Conservation (phyloP, 1,140 invertebrate species). For the Ericerus pela region DNA sequence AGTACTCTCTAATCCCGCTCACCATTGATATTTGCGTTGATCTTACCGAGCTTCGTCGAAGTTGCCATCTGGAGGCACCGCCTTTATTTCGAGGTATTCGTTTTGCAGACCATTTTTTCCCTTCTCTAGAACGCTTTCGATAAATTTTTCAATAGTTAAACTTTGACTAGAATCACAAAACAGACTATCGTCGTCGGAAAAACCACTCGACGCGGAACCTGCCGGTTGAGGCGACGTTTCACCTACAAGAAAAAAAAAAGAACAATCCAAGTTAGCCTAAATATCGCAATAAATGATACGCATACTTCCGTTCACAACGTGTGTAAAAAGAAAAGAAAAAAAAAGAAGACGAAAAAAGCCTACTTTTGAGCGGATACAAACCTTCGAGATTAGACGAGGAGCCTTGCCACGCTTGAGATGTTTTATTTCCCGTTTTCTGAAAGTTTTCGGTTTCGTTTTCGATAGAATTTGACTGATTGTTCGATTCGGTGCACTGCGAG, state of each 20-base stretch:
- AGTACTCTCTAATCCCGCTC: not conserved
- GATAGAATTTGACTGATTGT: not conserved
- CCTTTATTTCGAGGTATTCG: constrained; percentile 74
- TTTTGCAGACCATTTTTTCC: constrained; percentile 60
- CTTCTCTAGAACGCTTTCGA: constrained; percentile 53
- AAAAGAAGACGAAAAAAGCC: not conserved
- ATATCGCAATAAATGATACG: not conserved
- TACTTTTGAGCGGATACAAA: not conserved
- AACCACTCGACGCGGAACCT: constrained; percentile 63
- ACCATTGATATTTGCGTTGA: not conserved
- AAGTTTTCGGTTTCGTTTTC: not conserved
- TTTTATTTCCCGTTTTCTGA: constrained; percentile 4
- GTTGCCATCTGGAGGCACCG: constrained; percentile 64
- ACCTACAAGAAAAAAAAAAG: constrained; percentile 15
- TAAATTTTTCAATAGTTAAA: constrained; percentile 56
- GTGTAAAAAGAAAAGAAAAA: not conserved
- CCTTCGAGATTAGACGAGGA: constrained; percentile 4
- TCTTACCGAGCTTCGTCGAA: constrained; percentile 53
- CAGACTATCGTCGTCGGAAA: constrained; percentile 73
- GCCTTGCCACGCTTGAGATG: constrained; percentile 1
- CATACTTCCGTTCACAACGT: not conserved
- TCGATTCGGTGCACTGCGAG: not conserved
- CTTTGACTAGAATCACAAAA: constrained; percentile 48
- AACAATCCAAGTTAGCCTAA: not conserved
- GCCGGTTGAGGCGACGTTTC: constrained; percentile 45